Base-by-base conservation (phyloP, 2,888 invertebrate genomes). In the Rosalia funebris region DNA sequence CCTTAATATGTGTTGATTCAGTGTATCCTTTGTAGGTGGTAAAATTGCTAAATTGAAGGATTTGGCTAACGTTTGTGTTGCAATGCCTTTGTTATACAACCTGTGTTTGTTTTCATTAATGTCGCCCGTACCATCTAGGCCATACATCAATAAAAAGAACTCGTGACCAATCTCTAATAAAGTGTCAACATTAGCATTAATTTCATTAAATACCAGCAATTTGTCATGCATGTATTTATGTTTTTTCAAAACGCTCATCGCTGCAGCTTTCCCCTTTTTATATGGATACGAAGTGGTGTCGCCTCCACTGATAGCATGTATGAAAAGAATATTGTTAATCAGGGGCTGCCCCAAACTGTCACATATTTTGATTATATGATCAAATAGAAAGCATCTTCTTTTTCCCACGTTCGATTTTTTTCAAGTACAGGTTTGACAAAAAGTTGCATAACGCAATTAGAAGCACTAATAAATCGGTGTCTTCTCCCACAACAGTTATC, bases 131-230 rank as follows among this genome's bases (percentile, higher is more conserved):
- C 11, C 42, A 16, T 19, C 42, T n/a, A 42, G 42, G 9, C 19
- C 42, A n/a, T 42, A 42, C 42, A 42, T 42, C 42, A 42, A 42
- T 42, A 42, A 42, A 42, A 16, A n/a, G n/a, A 42, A 42, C 11
- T 42, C 17, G 19, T 19, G 42, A 19, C 42, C 42, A 42, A 42
- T 16, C 15, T 14, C 42, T 16, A 16, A 4, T 19, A 41, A 42
- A n/a, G n/a, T n/a, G n/a, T n/a, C n/a, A n/a, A n/a, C n/a, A n/a
- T n/a, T n/a, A n/a, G n/a, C n/a, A n/a, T 42, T 42, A 17, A 16
- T 16, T 17, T 42, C 42, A 42, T 2, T 42, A 42, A 19, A 42
- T 42, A 42, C 42, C 16, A 42, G 1, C 20, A 42, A 42, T n/a
- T 42, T 42, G 42, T 42, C 42, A 19, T 19, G 19, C 42, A 42